Conservation (phyloP, 2,888 invertebrate genomes). For the Drosophila mayaguana region DNA sequence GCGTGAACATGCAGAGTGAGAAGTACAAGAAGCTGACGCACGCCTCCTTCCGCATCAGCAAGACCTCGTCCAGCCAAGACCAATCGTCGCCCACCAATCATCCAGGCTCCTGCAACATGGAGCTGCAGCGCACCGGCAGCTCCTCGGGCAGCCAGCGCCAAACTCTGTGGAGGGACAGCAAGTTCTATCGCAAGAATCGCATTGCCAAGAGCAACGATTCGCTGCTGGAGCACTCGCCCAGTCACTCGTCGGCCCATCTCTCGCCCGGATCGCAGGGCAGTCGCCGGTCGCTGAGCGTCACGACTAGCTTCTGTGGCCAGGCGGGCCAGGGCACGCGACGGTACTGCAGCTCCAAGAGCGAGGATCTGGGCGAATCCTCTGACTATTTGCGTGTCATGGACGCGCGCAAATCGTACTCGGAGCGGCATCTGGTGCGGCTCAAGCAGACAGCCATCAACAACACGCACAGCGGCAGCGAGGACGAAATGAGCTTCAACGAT, state of each 20-base stretch:
- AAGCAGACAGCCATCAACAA: conserved; percentile 84
- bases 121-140: conserved; percentile 78
- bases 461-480: conserved; percentile 81
- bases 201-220: conserved; percentile 85
- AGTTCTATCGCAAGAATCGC: conserved; percentile 85
- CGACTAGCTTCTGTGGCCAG: conserved; percentile 77
- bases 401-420: conserved; percentile 83
- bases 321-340: conserved; percentile 60
- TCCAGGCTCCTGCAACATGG: conserved; percentile 59
- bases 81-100: conserved; percentile 64
- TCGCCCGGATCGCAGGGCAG: conserved; percentile 78
- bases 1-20: conserved; percentile 84
- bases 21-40: conserved; percentile 85
- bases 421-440: conserved; percentile 83
- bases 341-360: conserved; percentile 83
- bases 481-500: conserved; percentile 83
- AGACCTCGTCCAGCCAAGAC: conserved; percentile 77
- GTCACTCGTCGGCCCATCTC: conserved; percentile 75
- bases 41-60: conserved; percentile 84
- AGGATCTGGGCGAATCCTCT: conserved; percentile 80
- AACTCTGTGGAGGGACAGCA: conserved; percentile 84
- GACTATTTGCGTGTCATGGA: conserved; percentile 82
- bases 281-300: conserved; percentile 75
- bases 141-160: conserved; percentile 76
- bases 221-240: conserved; percentile 83